phyloP scores from a whole-genome alignment of 2,888 invertebrate species.

The Agrotis exclamationis region DNA sequence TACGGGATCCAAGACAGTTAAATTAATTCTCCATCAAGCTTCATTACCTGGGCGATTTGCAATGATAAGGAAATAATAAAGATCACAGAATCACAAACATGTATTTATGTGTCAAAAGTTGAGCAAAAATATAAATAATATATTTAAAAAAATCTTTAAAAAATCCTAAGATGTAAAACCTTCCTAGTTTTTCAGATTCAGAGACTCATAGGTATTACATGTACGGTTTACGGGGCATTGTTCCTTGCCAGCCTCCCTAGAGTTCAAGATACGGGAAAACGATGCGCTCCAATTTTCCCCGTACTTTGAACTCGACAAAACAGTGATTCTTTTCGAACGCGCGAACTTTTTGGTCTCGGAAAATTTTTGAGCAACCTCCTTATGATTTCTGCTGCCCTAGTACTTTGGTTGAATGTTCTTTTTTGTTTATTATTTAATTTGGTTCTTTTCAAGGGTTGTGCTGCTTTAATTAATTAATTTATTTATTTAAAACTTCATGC shows the following conservation, averaged over 20 bases:
- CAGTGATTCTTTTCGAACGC: constrained; percentile 22
- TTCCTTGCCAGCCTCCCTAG: constrained; percentile 47
- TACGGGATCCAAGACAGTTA: too few relatives aligned
- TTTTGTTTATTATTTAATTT: not conserved
- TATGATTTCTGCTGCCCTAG: constrained; percentile 20
- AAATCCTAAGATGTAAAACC: too few relatives aligned
- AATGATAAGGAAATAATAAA: too few relatives aligned
- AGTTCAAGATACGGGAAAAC: constrained; percentile 65
- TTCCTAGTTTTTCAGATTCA: not conserved
- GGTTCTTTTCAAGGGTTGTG: not conserved
- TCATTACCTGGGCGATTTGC: too few relatives aligned
- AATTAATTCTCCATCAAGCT: too few relatives aligned
- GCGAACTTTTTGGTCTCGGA: constrained; percentile 7
- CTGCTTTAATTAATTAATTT: too few relatives aligned
- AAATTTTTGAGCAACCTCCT: constrained; percentile 13
- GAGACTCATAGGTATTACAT: constrained; percentile 17
- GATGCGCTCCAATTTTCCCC: constrained; percentile 63
- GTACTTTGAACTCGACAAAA: constrained; percentile 61
- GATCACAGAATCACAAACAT: too few relatives aligned
- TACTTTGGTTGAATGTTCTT: constrained; percentile 8
- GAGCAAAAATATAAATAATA: too few relatives aligned
- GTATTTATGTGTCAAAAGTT: too few relatives aligned
- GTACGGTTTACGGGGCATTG: constrained; percentile 41
- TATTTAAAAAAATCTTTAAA: too few relatives aligned
- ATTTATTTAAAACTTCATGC: too few relatives aligned